A percentile compares a stretch with the other conserved stretches of the same genome.
Evolutionary conservation across 92 coral and sea anemone genomes (phyloP).

Genomic region (Parazoanthus atlanticus): DNA sequence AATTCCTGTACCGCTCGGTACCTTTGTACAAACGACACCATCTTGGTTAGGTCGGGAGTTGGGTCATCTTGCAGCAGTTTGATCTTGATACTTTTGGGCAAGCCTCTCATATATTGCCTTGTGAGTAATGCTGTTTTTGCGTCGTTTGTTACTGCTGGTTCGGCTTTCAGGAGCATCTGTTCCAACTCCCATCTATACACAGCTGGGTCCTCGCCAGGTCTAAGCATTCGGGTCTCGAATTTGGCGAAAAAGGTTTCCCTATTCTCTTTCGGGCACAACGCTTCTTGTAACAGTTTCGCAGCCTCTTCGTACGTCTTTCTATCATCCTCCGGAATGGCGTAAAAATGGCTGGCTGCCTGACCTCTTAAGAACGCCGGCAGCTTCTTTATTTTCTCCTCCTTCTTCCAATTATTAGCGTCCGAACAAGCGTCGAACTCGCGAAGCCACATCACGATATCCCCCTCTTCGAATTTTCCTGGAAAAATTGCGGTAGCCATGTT

Average conservation of each 20-base stretch:
- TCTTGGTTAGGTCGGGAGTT: too few relatives aligned
- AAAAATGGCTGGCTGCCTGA: constrained; percentile 53
- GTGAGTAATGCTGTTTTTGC: constrained; percentile 36
- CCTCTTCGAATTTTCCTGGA: constrained; percentile 52
- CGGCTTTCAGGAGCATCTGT: constrained; percentile 28
- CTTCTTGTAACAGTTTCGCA: neutral
- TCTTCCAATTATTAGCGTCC: constrained; percentile 55
- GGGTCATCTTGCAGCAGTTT: too few relatives aligned
- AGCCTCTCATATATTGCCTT: constrained; percentile 59
- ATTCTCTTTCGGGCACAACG: constrained; percentile 5
- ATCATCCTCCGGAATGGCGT: constrained; percentile 43
- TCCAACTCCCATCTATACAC: constrained; percentile 29
- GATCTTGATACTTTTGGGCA: too few relatives aligned
- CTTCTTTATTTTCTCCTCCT: constrained; percentile 44
- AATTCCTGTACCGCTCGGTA: too few relatives aligned
- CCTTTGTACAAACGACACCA: too few relatives aligned
- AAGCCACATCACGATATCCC: constrained; percentile 49
- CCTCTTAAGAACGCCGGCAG: constrained; percentile 49
- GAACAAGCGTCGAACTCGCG: constrained; percentile 53
- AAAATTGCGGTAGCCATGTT: constrained; percentile 46
- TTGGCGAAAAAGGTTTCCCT: constrained; percentile 21
- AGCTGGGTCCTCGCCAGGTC: constrained; percentile 48
- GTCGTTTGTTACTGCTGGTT: neutral
- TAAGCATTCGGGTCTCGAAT: constrained; percentile 28
- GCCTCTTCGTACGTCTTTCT: constrained; percentile 18